Evolutionary conservation across 1,140 invertebrate genomes (phyloP), one percentile per base, ranked within the genome.

Genomic region (Uloborus diversus): DNA sequence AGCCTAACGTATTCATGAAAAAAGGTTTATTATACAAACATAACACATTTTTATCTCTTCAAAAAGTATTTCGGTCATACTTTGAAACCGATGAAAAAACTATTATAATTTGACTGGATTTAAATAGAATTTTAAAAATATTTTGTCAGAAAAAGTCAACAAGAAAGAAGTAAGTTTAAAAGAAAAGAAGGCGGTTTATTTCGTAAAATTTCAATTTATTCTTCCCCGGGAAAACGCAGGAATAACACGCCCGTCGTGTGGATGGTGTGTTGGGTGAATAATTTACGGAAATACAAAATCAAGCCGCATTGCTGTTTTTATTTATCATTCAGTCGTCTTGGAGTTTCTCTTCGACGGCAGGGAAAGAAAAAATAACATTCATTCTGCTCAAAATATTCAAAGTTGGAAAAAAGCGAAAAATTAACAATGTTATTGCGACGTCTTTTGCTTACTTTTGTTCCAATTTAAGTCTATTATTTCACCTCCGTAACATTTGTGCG

Each of bases 211-310:
- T n/a, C 23, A 53, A 20, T 14, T 53, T 20, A 53, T 53, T 53
- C 13, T 53, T 20, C 49, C 23, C 4, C n/a, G 17, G 13, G 49
- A 53, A 53, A 20, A n/a, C 49, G 49, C 9, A 42, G 17, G 49
- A 20, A n/a, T 14, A 53, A 53, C n/a, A n/a, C n/a, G n/a, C n/a
- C n/a, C n/a, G n/a, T n/a, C n/a, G n/a, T n/a, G n/a, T n/a, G n/a
- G n/a, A 53, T 53, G 23, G 23, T 20, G 49, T 20, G 7, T 53
- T 20, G 17, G n/a, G 17, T 53, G 49, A 53, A 53, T 53, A 53
- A 53, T 53, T 53, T 20, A 53, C 49, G 23, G 20, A 53, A n/a
- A 53, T 53, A 53, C 49, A 53, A 53, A 53, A 53, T 53, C 49
- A n/a, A 14, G 4, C 49, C 37, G n/a, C 13, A 20, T 7, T 9